Evolutionary conservation across 1,140 invertebrate genomes (phyloP).

Genomic region (Zeugodacus cucurbitae): DNA sequence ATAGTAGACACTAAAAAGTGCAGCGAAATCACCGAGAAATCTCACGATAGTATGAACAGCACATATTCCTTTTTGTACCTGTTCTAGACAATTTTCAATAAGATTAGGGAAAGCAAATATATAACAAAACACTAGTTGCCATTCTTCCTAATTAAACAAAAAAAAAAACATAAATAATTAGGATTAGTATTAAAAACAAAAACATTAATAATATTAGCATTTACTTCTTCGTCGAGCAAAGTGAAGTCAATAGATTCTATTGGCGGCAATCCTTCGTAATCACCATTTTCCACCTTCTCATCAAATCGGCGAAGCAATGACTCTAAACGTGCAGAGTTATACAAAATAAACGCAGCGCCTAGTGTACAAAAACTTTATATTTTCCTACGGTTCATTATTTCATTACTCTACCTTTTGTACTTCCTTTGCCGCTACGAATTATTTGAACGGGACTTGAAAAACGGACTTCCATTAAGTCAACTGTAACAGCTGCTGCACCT

Average conservation of each 20-base stretch:
- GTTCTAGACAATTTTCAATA: conserved; percentile 68
- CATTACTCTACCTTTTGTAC: conserved; percentile 58
- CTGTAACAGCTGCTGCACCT: conserved; percentile 71
- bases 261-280: conserved; percentile 70
- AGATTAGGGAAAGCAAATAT: conserved; percentile 72
- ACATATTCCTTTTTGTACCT: conserved; percentile 66
- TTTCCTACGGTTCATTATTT: neutral
- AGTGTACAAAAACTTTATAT: conserved; percentile 49
- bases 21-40: conserved; percentile 73
- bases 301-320: conserved; percentile 73
- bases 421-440: conserved; percentile 59
- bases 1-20: conserved; percentile 78
- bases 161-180: neutral
- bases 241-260: conserved; percentile 71
- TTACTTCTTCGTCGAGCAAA: conserved; percentile 72
- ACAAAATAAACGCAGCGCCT: conserved; percentile 79
- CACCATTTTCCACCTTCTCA: conserved; percentile 65
- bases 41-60: conserved; percentile 73
- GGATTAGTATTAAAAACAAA: neutral
- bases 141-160: conserved; percentile 73
- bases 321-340: conserved; percentile 76
- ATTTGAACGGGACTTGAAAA: conserved; percentile 55
- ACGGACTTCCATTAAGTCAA: conserved; percentile 75
- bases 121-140: conserved; percentile 75
- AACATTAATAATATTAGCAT: neutral